Base-by-base conservation (phyloP, 2,888 invertebrate genomes). In the Cryptophagus acutangulus region DNA sequence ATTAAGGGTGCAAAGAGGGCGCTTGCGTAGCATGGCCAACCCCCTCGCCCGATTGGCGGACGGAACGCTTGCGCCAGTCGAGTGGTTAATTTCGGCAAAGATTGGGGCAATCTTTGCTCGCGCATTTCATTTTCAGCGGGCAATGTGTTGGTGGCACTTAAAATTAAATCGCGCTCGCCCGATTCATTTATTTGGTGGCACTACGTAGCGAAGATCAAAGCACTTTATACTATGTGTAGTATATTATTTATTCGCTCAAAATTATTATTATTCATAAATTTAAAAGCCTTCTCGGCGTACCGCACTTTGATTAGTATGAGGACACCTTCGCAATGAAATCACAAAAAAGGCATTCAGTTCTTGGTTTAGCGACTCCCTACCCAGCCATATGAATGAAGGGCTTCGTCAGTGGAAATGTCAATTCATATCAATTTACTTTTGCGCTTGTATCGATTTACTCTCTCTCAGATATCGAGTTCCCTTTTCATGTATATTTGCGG, bases 181-280 rank as follows among this genome's bases (percentile, higher is more conserved):
- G n/a, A n/a, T n/a, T n/a, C n/a, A n/a, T n/a, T n/a, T n/a, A n/a
- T n/a, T n/a, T n/a, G n/a, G n/a, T n/a, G n/a, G n/a, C n/a, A n/a
- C 57, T 62, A 61, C 62, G 63, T 63, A 62, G 59, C 57, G 46
- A 51, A 63, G 65, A 66, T 66, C 65, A 66, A 66, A 66, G 64
- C 59, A 43, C 44, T 45, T 51, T 48, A 55, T 61, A 61, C 63
- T 61, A 62, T 63, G 53, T 52, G 52, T 60, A 61, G 59, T 61
- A 55, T 60, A 61, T 63, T n/a, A n/a, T n/a, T n/a, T n/a, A n/a
- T n/a, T n/a, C n/a, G n/a, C n/a, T n/a, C n/a, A n/a, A n/a, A n/a
- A n/a, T n/a, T n/a, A n/a, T n/a, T n/a, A n/a, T n/a, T n/a, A n/a
- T n/a, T n/a, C n/a, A n/a, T n/a, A n/a, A n/a, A n/a, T n/a, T n/a